phyloP scores from a whole-genome alignment of 1,140 invertebrate species.

The Geopemphigus sp. region DNA sequence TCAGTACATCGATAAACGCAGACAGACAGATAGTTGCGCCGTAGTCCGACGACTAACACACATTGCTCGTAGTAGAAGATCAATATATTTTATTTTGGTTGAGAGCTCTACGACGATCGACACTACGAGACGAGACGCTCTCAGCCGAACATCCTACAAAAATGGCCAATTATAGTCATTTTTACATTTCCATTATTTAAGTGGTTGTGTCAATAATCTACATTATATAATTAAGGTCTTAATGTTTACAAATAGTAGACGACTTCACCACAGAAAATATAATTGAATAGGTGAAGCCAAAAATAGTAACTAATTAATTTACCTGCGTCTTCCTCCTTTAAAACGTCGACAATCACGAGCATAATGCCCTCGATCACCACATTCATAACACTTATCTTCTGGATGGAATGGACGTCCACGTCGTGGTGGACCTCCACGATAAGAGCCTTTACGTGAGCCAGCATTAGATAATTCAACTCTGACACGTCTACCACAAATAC shows the following conservation, averaged over 20 bases:
- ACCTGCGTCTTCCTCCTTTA: conserved; percentile 57
- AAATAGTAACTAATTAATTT: conserved; percentile 55
- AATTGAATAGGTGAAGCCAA: conserved; percentile 52
- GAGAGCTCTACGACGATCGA: conserved; percentile 55
- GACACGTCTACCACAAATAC: conserved; percentile 83
- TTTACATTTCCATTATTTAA: conserved; percentile 49
- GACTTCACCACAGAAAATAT: conserved; percentile 50
- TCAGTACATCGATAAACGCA: conserved; percentile 41
- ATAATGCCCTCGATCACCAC: conserved; percentile 87
- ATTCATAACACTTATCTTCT: conserved; percentile 87
- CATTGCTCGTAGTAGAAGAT: conserved; percentile 49
- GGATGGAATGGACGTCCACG: conserved; percentile 70
- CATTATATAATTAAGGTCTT: conserved; percentile 14
- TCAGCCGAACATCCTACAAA: conserved; percentile 62
- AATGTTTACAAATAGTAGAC: conserved; percentile 12
- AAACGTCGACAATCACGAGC: conserved; percentile 80
- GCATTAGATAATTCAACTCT: conserved; percentile 86
- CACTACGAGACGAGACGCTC: conserved; percentile 52
- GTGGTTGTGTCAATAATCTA: conserved; percentile 32
- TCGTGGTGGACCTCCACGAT: conserved; percentile 60
- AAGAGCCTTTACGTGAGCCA: conserved; percentile 69
- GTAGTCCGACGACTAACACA: conserved; percentile 38
- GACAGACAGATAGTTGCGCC: conserved; percentile 27
- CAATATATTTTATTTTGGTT: conserved; percentile 50
- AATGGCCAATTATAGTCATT: conserved; percentile 60